These are phyloP conservation scores for Labeo catla DNA, from an alignment of 2,113 vertebrate genomes.

Conservation along the genomic window DNA sequence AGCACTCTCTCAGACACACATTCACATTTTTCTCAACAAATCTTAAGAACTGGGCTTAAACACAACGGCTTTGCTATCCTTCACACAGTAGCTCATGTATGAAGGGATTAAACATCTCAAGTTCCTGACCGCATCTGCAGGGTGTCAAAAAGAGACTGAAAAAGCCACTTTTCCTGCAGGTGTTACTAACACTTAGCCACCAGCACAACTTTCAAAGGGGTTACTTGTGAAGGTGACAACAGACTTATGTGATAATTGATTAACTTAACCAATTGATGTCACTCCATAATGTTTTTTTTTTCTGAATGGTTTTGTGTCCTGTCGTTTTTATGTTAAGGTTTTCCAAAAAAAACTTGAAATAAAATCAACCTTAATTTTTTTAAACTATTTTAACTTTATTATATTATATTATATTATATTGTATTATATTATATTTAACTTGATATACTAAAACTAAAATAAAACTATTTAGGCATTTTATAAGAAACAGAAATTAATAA, in stretches of 20 bases:
- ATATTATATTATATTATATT: too few species aligned
- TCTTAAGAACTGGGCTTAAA: constrained; percentile 40
- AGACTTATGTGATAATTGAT: background rate
- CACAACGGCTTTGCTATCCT: constrained; percentile 37
- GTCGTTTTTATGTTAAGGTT: background rate
- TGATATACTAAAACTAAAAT: too few species aligned
- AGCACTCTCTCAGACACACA: background rate
- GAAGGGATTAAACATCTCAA: constrained; percentile 49
- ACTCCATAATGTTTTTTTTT: background rate
- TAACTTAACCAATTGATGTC: background rate
- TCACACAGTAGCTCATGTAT: constrained; percentile 44
- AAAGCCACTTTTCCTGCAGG: constrained; percentile 23
- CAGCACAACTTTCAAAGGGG: background rate
- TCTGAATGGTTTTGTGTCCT: background rate
- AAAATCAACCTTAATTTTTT: background rate
- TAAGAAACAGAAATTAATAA: too few species aligned
- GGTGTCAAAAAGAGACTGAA: constrained; percentile 35
- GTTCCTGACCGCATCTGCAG: constrained; percentile 46
- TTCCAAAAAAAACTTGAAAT: background rate
- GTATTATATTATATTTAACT: too few species aligned
- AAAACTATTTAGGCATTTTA: too few species aligned
- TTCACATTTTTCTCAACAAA: constrained; percentile 27
- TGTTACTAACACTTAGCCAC: background rate
- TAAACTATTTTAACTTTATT: too few species aligned
- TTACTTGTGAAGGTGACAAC: background rate